A percentile compares a stretch with the other conserved stretches of the same genome.
Conservation (phyloP, 2,888 invertebrate genomes). For the Candidula unifasciata region DNA sequence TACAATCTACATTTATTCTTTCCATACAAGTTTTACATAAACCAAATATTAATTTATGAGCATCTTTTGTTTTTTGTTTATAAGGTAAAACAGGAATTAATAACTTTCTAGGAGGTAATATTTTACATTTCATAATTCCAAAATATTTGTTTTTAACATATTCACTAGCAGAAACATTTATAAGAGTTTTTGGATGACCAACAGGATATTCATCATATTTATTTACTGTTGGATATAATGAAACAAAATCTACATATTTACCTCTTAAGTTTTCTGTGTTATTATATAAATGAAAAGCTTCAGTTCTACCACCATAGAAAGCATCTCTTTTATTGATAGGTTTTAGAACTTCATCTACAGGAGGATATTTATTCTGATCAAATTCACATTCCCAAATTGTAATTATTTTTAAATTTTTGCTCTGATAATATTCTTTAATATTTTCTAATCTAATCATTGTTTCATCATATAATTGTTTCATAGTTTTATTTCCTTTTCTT, state of each 20-base stretch:
- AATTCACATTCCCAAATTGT: constrained; percentile 23
- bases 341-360: too few relatives aligned
- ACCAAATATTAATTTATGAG: constrained; percentile 5
- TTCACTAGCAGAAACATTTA: constrained; percentile 17
- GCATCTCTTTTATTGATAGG: constrained; percentile 30
- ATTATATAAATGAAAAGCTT: constrained; percentile 27
- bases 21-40: constrained; percentile 12
- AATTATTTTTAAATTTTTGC: background rate
- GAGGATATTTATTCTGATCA: constrained; percentile 2
- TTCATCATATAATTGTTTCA: background rate
- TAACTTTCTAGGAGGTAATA: constrained; percentile 3
- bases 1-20: background rate
- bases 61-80: constrained; percentile 16
- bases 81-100: constrained; percentile 2
- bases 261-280: constrained; percentile 7
- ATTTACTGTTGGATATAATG: constrained; percentile 23
- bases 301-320: constrained; percentile 25
- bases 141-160: background rate
- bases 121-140: constrained; percentile 17
- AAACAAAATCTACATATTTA: constrained; percentile 26
- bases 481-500: constrained; percentile 26
- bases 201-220: constrained; percentile 37
- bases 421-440: background rate
- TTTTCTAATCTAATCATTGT: constrained; percentile 19
- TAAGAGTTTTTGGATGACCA: constrained; percentile 5